phyloP scores from a whole-genome alignment of 2,113 vertebrate genomes.

The Puntigrus tetrazona region DNA sequence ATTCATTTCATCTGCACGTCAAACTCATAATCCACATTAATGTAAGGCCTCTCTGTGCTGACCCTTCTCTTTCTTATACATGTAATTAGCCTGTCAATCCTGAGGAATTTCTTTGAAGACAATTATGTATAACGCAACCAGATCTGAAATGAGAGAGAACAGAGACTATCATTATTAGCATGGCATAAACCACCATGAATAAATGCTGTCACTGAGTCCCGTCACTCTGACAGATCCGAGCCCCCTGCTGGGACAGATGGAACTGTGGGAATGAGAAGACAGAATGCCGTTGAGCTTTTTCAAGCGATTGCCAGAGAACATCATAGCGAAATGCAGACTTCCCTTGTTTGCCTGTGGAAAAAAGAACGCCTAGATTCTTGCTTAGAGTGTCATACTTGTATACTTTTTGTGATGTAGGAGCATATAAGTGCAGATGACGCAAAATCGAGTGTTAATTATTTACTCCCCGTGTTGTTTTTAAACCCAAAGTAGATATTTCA shows the following conservation, averaged over 20 bases:
- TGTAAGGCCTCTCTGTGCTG: not conserved
- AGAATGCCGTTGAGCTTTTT: not conserved
- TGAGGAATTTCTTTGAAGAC: not conserved
- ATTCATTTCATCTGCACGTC: not conserved
- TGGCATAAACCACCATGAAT: constrained; percentile 30
- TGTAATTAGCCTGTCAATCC: constrained; percentile 13
- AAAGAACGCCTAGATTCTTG: not conserved
- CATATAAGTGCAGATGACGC: not conserved
- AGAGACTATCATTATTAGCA: constrained; percentile 9
- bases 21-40: not conserved
- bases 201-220: not conserved
- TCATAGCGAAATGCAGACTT: not conserved
- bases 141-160: constrained; percentile 13
- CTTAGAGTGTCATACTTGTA: not conserved
- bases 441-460: not conserved
- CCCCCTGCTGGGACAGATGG: constrained; percentile 22
- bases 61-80: constrained; percentile 9
- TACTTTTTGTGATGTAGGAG: not conserved
- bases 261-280: not conserved
- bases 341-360: not conserved
- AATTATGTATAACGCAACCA: constrained; percentile 6
- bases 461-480: not conserved
- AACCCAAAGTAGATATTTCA: not conserved
- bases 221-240: constrained; percentile 16
- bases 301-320: not conserved